Conservation (phyloP, 2,113 vertebrate genomes). For the Fregata magnificens region DNA sequence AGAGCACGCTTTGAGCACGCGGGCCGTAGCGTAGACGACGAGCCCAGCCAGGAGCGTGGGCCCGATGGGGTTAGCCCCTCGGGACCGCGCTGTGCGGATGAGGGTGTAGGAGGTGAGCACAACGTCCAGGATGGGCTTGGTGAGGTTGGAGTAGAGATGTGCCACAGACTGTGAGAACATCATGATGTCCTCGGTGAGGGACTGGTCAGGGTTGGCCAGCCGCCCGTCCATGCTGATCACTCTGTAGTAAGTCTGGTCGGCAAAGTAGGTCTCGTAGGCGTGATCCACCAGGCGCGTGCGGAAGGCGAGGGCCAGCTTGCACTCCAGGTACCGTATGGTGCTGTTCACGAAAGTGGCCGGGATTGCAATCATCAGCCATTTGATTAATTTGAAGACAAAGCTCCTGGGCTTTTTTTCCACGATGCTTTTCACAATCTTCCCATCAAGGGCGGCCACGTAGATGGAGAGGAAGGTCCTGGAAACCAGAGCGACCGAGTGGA, state of each 20-base stretch:
- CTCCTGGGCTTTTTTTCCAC: conserved; percentile 90
- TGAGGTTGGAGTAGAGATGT: conserved; percentile 97
- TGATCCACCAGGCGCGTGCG: conserved; percentile 91
- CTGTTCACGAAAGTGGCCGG: conserved; percentile 99
- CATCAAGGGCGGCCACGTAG: conserved; percentile 93
- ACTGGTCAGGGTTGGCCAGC: conserved; percentile 95
- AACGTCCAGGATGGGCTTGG: conserved; percentile 96
- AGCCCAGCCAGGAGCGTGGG: conserved; percentile 92
- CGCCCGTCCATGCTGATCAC: conserved; percentile 96
- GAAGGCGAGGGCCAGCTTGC: conserved; percentile 94
- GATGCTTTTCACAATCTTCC: conserved; percentile 96
- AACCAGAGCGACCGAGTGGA: conserved; percentile 93
- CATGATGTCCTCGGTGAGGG: conserved; percentile 95
- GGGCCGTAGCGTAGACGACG: conserved; percentile 92
- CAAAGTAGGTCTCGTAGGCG: conserved; percentile 93
- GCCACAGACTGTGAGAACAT: conserved; percentile 97
- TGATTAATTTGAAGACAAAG: conserved; percentile 87
- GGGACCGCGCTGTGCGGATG: conserved; percentile 87
- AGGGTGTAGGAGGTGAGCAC: conserved; percentile 95
- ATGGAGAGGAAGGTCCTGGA: conserved; percentile 97
- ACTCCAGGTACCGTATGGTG: conserved; percentile 93
- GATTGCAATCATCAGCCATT: conserved; percentile 96
- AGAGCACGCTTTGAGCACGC: conserved; percentile 91
- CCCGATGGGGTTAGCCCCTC: conserved; percentile 89
- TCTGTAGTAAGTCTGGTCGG: conserved; percentile 93